phyloP scores from a whole-genome alignment of 2,113 vertebrate genomes.

The Cisticola juncidis region DNA sequence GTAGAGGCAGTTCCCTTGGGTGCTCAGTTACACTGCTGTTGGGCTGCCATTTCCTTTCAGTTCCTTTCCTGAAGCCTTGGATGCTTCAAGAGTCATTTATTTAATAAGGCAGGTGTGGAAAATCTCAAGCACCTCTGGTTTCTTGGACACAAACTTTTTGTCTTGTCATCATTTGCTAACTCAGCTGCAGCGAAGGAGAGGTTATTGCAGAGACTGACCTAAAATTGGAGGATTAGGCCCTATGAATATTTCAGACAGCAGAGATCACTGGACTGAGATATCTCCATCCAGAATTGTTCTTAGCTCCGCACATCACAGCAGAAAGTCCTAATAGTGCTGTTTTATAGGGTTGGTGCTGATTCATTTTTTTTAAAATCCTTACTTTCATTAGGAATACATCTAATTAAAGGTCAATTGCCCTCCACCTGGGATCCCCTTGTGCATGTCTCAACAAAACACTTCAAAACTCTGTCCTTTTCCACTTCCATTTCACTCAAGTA shows the following conservation, averaged over 20 bases:
- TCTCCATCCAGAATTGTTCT: neutral
- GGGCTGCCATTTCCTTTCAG: constrained; percentile 29
- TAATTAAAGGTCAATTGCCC: constrained; percentile 12
- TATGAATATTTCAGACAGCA: neutral
- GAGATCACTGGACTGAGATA: neutral
- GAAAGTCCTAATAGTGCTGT: neutral
- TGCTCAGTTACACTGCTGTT: neutral
- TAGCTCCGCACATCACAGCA: neutral
- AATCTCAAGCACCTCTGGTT: neutral
- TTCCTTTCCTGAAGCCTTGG: neutral
- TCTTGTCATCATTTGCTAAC: neutral
- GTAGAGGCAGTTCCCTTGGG: neutral
- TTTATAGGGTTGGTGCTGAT: neutral
- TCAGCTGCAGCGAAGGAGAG: neutral
- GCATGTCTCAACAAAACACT: neutral
- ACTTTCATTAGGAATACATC: neutral
- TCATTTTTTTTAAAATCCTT: neutral
- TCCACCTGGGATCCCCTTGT: neutral
- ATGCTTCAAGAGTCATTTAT: neutral
- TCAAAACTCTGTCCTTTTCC: neutral
- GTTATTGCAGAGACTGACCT: neutral
- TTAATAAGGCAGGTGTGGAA: neutral
- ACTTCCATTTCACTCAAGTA: constrained; percentile 44
- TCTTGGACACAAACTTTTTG: neutral
- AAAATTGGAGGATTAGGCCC: neutral